Base-by-base conservation (phyloP, 2,888 invertebrate species). In the Oxystoma pomonae region DNA sequence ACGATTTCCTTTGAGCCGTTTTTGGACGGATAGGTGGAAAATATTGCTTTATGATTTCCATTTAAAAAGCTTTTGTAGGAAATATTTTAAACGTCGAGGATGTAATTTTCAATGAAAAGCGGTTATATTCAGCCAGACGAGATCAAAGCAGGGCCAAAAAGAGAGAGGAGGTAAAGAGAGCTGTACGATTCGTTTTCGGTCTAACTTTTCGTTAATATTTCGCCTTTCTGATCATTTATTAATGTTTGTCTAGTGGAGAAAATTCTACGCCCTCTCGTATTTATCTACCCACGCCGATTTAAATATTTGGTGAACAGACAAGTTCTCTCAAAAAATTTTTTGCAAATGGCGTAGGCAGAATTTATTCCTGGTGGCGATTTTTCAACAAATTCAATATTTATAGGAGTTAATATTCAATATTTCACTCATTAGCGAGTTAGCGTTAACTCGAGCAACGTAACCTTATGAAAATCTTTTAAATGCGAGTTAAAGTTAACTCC, bases 31-130 rank as follows among this genome's bases (percentile, higher is more conserved):
- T 70, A 69, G 68, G 68, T 68, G 68, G 65, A 70, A 71, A 70
- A 70, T 71, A 71, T 70, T 68, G 70, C 69, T 71, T 69, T 69
- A 70, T 71, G 71, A 69, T 71, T 68, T 71, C 66, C 70, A 70
- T 70, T 65, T 63, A 67, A 66, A 67, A 68, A 69, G 69, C 70
- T 70, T 71, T 70, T 71, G 72, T 68, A 67, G 69, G 66, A 70
- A 72, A 72, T 71, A 72, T 71, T 69, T 71, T 69, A 70, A 71
- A 71, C 69, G 72, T 67, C 68, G 68, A 68, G 67, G 67, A 71
- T 69, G 71, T 71, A 70, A 71, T 71, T 70, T 72, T 69, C 70
- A 71, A 70, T 71, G 69, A 67, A 70, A 68, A 69, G 70, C 70
- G 70, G 71, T 71, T 72, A 69, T 67, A 68, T 65, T 63, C 67